These are phyloP conservation scores for Protonibea diacanthus DNA, from an alignment of 2,797 vertebrate genomes.

Conservation along the genomic window DNA sequence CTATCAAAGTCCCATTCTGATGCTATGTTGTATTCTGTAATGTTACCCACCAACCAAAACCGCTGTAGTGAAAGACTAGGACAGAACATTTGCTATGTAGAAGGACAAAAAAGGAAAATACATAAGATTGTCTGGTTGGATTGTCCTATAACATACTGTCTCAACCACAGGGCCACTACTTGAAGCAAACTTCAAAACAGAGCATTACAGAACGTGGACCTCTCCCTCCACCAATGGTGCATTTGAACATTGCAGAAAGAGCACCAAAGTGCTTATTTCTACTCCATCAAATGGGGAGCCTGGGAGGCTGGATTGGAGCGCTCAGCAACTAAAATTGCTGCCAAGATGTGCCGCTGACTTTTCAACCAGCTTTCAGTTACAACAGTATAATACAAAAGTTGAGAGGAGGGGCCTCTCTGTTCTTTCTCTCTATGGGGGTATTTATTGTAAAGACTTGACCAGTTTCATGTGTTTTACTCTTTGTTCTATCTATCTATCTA, in stretches of 20 bases:
- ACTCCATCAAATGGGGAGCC: constrained; percentile 80
- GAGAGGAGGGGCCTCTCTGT: constrained; percentile 39
- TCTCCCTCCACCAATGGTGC: constrained; percentile 71
- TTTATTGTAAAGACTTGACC: background rate
- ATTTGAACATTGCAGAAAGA: constrained; percentile 80
- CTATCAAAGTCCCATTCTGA: constrained; percentile 16
- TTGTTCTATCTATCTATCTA: constrained; percentile 22
- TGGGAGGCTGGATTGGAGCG: constrained; percentile 72
- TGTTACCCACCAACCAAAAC: constrained; percentile 6
- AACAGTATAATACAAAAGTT: constrained; percentile 46
- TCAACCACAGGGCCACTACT: constrained; percentile 76
- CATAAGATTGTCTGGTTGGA: constrained; percentile 57
- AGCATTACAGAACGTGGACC: constrained; percentile 76
- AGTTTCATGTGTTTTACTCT: background rate
- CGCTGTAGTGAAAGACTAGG: background rate
- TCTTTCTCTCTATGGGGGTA: constrained; percentile 15
- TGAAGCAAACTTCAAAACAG: constrained; percentile 78
- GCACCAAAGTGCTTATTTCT: constrained; percentile 84
- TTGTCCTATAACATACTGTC: constrained; percentile 72
- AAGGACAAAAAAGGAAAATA: constrained; percentile 36
- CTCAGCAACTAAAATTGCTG: constrained; percentile 76
- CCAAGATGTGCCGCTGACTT: constrained; percentile 80
- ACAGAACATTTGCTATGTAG: constrained; percentile 19
- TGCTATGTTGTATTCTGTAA: background rate
- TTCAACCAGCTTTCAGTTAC: constrained; percentile 73